Percentiles rank a stretch among this genome's conserved stretches.
Evolutionary conservation across 2,888 invertebrate species (phyloP).

Genomic region (Tetropium fuscum): DNA sequence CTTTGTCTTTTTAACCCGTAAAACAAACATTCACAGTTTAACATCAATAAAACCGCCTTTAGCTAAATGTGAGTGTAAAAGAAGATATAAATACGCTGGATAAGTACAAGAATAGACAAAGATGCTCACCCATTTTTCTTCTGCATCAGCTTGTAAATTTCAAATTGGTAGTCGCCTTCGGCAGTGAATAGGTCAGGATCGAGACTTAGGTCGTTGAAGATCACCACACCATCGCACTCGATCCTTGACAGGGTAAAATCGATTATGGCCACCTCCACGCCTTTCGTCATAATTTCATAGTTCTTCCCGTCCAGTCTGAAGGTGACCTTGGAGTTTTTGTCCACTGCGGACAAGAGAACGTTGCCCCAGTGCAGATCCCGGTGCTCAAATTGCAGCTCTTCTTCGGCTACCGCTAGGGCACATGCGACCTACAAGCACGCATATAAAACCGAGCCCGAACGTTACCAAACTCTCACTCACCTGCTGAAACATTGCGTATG

Average conservation of each 20-base stretch:
- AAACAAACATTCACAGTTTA: too few species aligned
- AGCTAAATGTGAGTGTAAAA: too few species aligned
- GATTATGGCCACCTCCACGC: slow-evolving; percentile 81
- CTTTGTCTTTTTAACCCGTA: too few species aligned
- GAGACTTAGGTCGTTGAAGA: slow-evolving; percentile 80
- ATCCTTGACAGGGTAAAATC: slow-evolving; percentile 91
- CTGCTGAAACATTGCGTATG: slow-evolving; percentile 82
- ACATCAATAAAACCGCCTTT: too few species aligned
- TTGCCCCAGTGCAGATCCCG: slow-evolving; percentile 98
- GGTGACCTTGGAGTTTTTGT: slow-evolving; percentile 62
- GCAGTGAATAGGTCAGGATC: slow-evolving; percentile 86
- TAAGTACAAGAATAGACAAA: too few species aligned
- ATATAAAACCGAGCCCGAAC: too few species aligned
- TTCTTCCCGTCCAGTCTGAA: slow-evolving; percentile 69
- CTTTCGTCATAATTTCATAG: slow-evolving; percentile 67
- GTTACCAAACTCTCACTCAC: slow-evolving; percentile 68
- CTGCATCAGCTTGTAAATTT: slow-evolving; percentile 92
- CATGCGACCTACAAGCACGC: slow-evolving; percentile 76
- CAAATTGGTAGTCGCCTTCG: slow-evolving; percentile 93
- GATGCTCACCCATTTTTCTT: slow-evolving; percentile 79
- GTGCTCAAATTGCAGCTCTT: slow-evolving; percentile 90
- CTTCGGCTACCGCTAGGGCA: slow-evolving; percentile 89
- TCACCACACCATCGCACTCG: slow-evolving; percentile 70
- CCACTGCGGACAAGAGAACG: slow-evolving; percentile 79
- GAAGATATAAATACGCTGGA: too few species aligned